Base-by-base conservation (phyloP, 2,888 invertebrate species). In the Strigamia maritima region DNA sequence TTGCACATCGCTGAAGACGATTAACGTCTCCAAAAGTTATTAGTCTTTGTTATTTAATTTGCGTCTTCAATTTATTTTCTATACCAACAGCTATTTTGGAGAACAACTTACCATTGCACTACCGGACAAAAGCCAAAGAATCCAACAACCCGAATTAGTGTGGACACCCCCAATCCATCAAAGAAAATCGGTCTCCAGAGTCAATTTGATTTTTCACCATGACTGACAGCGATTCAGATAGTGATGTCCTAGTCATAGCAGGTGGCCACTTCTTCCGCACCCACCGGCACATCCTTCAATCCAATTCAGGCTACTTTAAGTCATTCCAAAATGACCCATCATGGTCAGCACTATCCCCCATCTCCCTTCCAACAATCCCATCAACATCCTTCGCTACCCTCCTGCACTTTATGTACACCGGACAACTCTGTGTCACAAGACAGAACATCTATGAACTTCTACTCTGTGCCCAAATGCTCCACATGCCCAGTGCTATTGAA, bases 331-430 rank as follows among this genome's bases (percentile, higher is more conserved):
- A 78, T 19, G 65, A 38, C 26, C 38, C 74, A 4, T 28, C 31
- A 16, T 40, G 54, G 28, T 49, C 77, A 22, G 2, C 22, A 2
- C 14, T 65, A n/a, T 31, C 38, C 7, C 60, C 79, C 83, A 77
- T 82, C 44, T 77, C 81, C 49, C 81, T 84, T 76, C 83, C 84
- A 10, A 82, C 82, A 81, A 83, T 82, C 14, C 82, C 82, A 14
- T 81, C 83, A 4, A 86, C 87, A 79, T 86, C 86, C 81, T 92
- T 92, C 84, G 90, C 91, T 0, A 90, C 91, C 0, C 86, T 92
- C 6, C 86, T 92, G 44, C 90, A 91, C 26, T 92, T 91, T 87
- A 92, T 92, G 91, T 92, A 92, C 85, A 92, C 92, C 7, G 92
- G 92, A 26, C 90, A 89, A 82, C 85, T 92, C 83, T 91, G 92